Percentiles rank a stretch among this genome's conserved stretches.
Conservation (phyloP, 2,797 vertebrate species). For the Rhadinocentrus ornatus region DNA sequence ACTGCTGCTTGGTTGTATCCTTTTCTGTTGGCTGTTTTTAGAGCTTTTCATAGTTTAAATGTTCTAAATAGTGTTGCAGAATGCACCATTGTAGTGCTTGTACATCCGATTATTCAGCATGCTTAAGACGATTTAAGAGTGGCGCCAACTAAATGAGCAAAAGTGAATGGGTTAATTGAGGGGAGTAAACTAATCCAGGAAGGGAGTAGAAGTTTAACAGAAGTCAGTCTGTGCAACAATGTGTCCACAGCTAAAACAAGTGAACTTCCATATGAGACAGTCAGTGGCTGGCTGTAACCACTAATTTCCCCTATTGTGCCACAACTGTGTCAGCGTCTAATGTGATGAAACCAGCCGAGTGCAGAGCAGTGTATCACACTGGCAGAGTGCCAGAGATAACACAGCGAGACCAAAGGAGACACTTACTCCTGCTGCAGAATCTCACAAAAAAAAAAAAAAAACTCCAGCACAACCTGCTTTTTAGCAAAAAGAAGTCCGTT, state of each 20-base stretch:
- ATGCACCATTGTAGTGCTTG: slow-evolving; percentile 12
- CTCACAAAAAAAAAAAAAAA: slow-evolving; percentile 61
- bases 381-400: slow-evolving; percentile 73
- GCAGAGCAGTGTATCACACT: slow-evolving; percentile 67
- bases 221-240: slow-evolving; percentile 34
- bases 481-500: slow-evolving; percentile 47
- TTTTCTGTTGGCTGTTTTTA: neutral
- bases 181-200: slow-evolving; percentile 21
- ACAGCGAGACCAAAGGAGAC: slow-evolving; percentile 62
- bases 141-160: slow-evolving; percentile 3
- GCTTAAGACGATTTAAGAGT: neutral
- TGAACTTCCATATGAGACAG: slow-evolving; percentile 51
- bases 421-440: slow-evolving; percentile 59
- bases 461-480: slow-evolving; percentile 65
- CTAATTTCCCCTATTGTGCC: slow-evolving; percentile 68
- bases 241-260: slow-evolving; percentile 40
- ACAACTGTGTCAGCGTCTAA: slow-evolving; percentile 65
- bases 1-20: neutral
- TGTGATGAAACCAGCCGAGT: slow-evolving; percentile 73
- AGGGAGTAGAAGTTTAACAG: slow-evolving; percentile 29
- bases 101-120: neutral
- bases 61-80: neutral
- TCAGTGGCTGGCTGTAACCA: slow-evolving; percentile 43
- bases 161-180: slow-evolving; percentile 1
- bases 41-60: neutral